A percentile compares a stretch with the other conserved stretches of the same genome.
These are phyloP conservation scores for Bettongia penicillata DNA, from an alignment of 2,113 vertebrate species.

Conservation along the genomic window DNA sequence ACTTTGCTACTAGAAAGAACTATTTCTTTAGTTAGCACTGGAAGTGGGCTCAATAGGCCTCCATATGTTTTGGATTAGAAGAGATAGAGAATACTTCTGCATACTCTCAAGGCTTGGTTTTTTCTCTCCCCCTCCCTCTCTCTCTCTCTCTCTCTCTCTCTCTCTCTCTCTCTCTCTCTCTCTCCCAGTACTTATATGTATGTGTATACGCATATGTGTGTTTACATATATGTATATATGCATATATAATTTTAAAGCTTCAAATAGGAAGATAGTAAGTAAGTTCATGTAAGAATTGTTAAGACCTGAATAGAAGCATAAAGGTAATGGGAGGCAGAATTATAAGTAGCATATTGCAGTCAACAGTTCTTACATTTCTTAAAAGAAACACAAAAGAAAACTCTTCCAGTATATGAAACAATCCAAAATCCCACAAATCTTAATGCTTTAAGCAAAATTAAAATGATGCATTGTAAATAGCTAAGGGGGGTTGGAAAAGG, in stretches of 20 bases:
- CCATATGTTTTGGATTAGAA: not conserved
- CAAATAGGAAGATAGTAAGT: too few relatives aligned
- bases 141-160: too few relatives aligned
- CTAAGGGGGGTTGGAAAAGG: not conserved
- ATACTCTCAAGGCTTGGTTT: not conserved
- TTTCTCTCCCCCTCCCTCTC: too few relatives aligned
- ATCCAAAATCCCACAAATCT: not conserved
- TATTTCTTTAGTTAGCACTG: not conserved
- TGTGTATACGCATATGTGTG: too few relatives aligned
- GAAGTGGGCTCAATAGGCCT: not conserved
- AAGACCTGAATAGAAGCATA: not conserved
- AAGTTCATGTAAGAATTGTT: too few relatives aligned
- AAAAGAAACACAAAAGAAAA: not conserved
- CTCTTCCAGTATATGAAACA: not conserved
- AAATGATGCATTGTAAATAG: not conserved
- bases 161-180: too few relatives aligned
- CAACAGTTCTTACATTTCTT: not conserved
- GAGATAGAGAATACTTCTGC: not conserved
- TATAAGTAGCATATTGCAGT: not conserved
- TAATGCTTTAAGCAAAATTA: not conserved
- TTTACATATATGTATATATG: not conserved
- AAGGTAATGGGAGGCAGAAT: not conserved
- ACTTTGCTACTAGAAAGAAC: not conserved
- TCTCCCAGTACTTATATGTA: too few relatives aligned
- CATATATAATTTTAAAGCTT: not conserved